Conservation (phyloP, 2,888 invertebrate species). For the Stenurella melanura region DNA sequence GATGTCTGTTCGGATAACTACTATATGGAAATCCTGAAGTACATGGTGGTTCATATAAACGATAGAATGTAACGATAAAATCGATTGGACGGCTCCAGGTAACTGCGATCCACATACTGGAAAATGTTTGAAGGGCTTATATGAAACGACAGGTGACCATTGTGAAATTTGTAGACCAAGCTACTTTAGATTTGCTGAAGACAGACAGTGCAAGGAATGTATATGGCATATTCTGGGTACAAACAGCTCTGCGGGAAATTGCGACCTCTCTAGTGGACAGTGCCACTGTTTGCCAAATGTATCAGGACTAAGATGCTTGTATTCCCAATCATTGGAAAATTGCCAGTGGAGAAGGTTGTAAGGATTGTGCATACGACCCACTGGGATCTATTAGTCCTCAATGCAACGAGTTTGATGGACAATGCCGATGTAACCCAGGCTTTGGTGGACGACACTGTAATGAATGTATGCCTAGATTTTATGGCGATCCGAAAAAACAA, state of each 20-base stretch:
- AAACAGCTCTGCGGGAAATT: constrained; percentile 84
- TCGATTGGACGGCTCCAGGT: constrained; percentile 87
- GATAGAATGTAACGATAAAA: constrained; percentile 96
- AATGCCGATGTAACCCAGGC: constrained; percentile 91
- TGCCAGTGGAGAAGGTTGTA: constrained; percentile 95
- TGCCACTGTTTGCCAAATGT: constrained; percentile 97
- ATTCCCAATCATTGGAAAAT: constrained; percentile 96
- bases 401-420: constrained; percentile 94
- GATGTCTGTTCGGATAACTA: constrained; percentile 96
- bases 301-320: constrained; percentile 86
- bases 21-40: constrained; percentile 92
- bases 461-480: constrained; percentile 95
- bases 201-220: constrained; percentile 87
- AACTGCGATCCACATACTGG: constrained; percentile 95
- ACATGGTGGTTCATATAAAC: constrained; percentile 87
- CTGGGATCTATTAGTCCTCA: constrained; percentile 87
- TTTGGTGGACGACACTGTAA: constrained; percentile 97
- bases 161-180: constrained; percentile 94
- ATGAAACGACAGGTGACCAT: constrained; percentile 93
- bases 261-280: constrained; percentile 90
- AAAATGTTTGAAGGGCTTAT: constrained; percentile 92
- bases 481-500: constrained; percentile 94
- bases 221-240: constrained; percentile 92
- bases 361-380: constrained; percentile 93
- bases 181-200: constrained; percentile 91